Evolutionary conservation across 53 echinoderm and acorn worm species (phyloP).

Genomic region (Arbacia lixula): DNA sequence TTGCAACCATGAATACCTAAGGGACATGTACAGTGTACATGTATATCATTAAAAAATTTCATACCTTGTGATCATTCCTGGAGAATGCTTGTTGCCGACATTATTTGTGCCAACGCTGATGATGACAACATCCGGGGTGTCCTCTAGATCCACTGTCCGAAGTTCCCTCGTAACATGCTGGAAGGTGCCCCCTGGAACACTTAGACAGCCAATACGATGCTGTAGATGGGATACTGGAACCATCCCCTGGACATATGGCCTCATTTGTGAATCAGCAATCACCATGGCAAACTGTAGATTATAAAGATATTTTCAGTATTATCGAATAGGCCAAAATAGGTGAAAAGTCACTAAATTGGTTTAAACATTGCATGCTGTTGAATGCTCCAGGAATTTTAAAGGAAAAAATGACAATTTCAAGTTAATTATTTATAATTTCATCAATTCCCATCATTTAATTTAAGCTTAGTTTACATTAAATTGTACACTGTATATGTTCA

Average conservation of each 20-base stretch:
- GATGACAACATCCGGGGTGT: not conserved
- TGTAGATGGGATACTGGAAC: not conserved
- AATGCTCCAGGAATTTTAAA: too few species aligned
- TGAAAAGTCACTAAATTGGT: too few species aligned
- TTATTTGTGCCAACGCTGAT: constrained; percentile 22
- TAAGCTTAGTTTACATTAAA: too few species aligned
- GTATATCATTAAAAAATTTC: not conserved
- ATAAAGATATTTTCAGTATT: not conserved
- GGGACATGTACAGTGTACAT: not conserved
- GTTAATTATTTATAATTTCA: too few species aligned
- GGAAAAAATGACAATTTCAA: too few species aligned
- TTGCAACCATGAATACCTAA: too few species aligned
- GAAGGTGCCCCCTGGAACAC: not conserved
- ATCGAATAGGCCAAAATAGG: too few species aligned
- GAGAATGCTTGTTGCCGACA: constrained; percentile 15
- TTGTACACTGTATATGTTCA: too few species aligned
- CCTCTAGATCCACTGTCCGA: not conserved
- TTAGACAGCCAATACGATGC: constrained; percentile 4
- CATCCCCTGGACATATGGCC: not conserved
- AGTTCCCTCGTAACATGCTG: not conserved
- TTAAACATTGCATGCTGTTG: too few species aligned
- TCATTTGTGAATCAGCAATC: not conserved
- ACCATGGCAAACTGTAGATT: constrained; percentile 4
- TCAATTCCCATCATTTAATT: too few species aligned
- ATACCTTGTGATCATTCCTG: constrained; percentile 23